Percentiles rank a stretch among this genome's conserved stretches.
Evolutionary conservation across 2,113 vertebrate genomes (phyloP).

Genomic region (Alethe castanea): DNA sequence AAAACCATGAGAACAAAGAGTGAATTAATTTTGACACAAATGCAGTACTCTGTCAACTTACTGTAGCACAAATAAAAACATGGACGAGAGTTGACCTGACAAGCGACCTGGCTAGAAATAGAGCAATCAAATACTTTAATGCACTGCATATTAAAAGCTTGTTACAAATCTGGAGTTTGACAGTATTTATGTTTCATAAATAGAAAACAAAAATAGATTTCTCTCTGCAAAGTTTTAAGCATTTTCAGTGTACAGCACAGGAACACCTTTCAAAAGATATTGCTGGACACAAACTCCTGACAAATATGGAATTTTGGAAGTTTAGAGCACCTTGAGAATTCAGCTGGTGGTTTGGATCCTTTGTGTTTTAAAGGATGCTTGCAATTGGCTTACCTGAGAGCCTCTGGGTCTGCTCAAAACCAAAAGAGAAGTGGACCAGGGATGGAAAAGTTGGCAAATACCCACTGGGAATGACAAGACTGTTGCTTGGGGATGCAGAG

Average conservation of each 20-base stretch:
- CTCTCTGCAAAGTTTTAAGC: neutral
- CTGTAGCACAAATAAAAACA: neutral
- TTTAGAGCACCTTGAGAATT: neutral
- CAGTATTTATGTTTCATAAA: neutral
- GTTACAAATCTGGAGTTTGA: neutral
- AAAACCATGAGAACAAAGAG: neutral
- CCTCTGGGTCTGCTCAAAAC: neutral
- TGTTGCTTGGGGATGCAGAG: neutral
- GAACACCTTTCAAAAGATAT: neutral
- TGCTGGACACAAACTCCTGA: neutral
- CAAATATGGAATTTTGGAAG: neutral
- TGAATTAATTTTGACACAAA: neutral
- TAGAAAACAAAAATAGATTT: neutral
- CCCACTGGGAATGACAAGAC: neutral
- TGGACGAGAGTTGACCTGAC: neutral
- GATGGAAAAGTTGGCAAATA: neutral
- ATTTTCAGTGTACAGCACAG: neutral
- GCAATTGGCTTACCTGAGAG: rapidly evolving
- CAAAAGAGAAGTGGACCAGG: neutral
- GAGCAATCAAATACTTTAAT: neutral
- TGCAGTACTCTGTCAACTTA: neutral
- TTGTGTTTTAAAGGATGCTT: neutral
- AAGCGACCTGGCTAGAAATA: neutral
- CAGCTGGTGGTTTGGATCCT: neutral
- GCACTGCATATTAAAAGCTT: neutral